Percentiles rank a stretch among this genome's conserved stretches.
Evolutionary conservation across 2,797 vertebrate species (phyloP).

Genomic region (Sebastiscus tertius): DNA sequence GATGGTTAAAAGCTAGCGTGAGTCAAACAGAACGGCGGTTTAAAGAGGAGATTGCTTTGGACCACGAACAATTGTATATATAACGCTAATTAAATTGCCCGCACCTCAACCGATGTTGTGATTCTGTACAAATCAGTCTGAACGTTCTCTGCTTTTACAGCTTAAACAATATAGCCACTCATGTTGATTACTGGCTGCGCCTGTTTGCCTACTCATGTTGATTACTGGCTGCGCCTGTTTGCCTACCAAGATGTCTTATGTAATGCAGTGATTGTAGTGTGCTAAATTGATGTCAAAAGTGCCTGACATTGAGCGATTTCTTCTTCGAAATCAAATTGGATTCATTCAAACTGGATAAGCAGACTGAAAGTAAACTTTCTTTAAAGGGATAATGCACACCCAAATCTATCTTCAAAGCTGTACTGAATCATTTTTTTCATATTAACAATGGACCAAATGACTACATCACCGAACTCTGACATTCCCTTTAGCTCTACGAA

Average conservation of each 20-base stretch:
- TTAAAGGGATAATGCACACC: not conserved
- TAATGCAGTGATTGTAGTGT: not conserved
- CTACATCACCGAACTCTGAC: no score
- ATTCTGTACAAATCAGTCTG: not conserved
- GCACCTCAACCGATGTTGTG: not conserved
- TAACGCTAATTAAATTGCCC: not conserved
- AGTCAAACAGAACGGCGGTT: constrained; percentile 17
- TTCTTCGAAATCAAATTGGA: not conserved
- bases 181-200: not conserved
- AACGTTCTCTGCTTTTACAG: not conserved
- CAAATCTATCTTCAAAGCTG: no score
- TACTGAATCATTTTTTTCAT: no score
- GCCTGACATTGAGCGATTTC: constrained; percentile 13
- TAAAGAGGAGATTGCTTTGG: constrained; percentile 13
- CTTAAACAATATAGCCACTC: not conserved
- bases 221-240: no score
- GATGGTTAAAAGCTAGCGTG: constrained; percentile 8
- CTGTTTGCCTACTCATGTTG: no score
- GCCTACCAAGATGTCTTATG: not conserved
- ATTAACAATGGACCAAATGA: not conserved
- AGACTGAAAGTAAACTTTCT: not conserved
- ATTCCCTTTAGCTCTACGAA: no score
- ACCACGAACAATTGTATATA: not conserved
- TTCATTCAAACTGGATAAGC: not conserved
- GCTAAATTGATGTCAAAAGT: not conserved